These are phyloP conservation scores for Creontiades dilutus DNA, from an alignment of 2,888 invertebrate genomes.

Conservation along the genomic window DNA sequence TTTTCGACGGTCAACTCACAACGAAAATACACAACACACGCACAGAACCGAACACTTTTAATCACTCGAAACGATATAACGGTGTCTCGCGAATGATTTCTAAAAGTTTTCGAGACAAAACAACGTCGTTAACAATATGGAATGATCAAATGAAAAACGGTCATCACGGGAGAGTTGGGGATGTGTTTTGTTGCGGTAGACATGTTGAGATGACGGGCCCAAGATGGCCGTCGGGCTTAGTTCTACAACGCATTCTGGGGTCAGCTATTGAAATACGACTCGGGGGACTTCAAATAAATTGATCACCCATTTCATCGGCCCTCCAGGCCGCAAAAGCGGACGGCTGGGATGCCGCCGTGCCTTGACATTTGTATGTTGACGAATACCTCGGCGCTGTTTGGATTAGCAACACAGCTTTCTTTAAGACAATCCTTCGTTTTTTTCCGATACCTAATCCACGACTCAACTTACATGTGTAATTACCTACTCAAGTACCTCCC, in stretches of 20 bases:
- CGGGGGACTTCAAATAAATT: slow-evolving; percentile 57
- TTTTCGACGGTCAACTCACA: slow-evolving; percentile 16
- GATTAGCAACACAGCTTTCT: too few species aligned
- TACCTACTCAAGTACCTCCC: too few species aligned
- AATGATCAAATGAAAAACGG: slow-evolving; percentile 23
- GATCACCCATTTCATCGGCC: slow-evolving; percentile 13
- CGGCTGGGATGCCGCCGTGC: too few species aligned
- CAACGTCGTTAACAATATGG: slow-evolving; percentile 5
- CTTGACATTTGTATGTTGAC: too few species aligned
- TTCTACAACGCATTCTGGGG: slow-evolving; percentile 66
- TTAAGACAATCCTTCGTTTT: too few species aligned
- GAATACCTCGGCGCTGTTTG: too few species aligned
- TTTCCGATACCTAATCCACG: too few species aligned
- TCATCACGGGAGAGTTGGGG: slow-evolving; percentile 2
- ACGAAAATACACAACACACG: slow-evolving; percentile 1
- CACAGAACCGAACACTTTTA: background rate
- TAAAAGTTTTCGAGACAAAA: slow-evolving; percentile 52
- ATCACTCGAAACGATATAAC: background rate
- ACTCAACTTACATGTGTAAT: too few species aligned
- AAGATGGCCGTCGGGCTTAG: slow-evolving; percentile 64
- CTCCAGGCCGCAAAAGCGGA: background rate
- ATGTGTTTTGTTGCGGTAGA: slow-evolving; percentile 63
- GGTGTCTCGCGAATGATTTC: slow-evolving; percentile 14
- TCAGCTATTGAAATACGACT: slow-evolving; percentile 68
- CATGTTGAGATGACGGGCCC: slow-evolving; percentile 67